These are phyloP conservation scores for Scaptomyza polygonia DNA, from an alignment of 2,888 invertebrate species.

Conservation along the genomic window DNA sequence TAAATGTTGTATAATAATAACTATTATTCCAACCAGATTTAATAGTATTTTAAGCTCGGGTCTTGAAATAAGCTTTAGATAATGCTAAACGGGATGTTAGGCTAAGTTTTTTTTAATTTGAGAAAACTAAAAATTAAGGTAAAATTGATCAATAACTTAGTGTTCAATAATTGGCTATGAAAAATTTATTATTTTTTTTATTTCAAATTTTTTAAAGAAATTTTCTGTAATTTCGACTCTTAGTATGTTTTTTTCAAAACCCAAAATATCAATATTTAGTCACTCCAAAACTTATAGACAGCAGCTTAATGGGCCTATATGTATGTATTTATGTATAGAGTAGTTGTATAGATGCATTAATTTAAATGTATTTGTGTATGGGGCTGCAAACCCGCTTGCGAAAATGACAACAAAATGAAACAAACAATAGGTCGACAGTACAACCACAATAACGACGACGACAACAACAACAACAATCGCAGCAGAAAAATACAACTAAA, in stretches of 20 bases:
- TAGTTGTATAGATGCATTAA: constrained; percentile 6
- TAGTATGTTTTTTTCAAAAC: neutral
- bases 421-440: constrained; percentile 69
- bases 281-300: constrained; percentile 36
- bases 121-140: no score
- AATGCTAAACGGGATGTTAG: no score
- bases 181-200: no score
- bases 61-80: no score
- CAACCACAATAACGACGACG: constrained; percentile 49
- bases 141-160: no score
- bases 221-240: no score
- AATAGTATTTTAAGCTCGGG: no score
- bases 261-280: constrained; percentile 24
- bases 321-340: neutral
- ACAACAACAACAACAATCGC: constrained; percentile 25
- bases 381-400: constrained; percentile 62
- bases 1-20: no score
- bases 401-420: constrained; percentile 71
- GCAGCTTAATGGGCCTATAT: constrained; percentile 1
- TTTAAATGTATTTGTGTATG: constrained; percentile 25
- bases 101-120: no score
- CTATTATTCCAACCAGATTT: no score
- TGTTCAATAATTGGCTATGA: no score
- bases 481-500: constrained; percentile 49
- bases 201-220: no score